These are phyloP conservation scores for Trinectes maculatus DNA, from an alignment of 2,113 vertebrate species.

Conservation along the genomic window DNA sequence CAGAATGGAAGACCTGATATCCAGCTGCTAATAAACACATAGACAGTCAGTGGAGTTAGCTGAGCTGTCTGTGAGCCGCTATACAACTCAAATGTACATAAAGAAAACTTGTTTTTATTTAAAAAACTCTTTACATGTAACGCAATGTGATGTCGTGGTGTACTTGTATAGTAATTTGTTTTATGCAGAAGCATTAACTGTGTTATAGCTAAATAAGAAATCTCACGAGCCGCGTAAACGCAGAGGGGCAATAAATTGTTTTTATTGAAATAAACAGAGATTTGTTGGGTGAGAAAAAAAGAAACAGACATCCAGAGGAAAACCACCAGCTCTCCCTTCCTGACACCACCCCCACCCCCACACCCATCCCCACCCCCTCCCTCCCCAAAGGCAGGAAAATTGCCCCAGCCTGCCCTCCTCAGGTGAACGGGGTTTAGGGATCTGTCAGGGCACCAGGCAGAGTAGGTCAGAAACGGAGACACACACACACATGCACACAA, in stretches of 20 bases:
- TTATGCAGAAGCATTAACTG: conserved; percentile 3
- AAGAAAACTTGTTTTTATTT: conserved; percentile 14
- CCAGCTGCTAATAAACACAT: conserved; percentile 47
- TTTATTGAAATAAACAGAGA: conserved; percentile 44
- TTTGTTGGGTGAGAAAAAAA: conserved; percentile 31
- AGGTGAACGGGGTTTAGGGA: conserved; percentile 76
- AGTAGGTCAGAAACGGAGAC: conserved; percentile 60
- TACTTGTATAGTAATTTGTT: conserved; percentile 5
- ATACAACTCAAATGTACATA: conserved; percentile 22
- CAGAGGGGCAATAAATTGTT: conserved; percentile 5
- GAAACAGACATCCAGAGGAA: conserved; percentile 18
- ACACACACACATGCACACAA: conserved; percentile 17
- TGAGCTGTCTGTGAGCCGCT: conserved; percentile 21
- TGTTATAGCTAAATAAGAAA: conserved; percentile 41
- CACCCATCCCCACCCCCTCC: background rate
- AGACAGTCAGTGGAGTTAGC: conserved; percentile 31
- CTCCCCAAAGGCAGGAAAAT: conserved; percentile 64
- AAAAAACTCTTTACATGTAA: background rate
- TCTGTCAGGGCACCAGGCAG: conserved; percentile 47
- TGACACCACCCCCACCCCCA: background rate
- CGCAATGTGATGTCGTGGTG: background rate
- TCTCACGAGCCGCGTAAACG: conserved; percentile 23
- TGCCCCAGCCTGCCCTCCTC: conserved; percentile 83
- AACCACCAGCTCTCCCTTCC: background rate
- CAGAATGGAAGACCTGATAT: conserved; percentile 38